These are phyloP conservation scores for Charaxes varanes DNA, from an alignment of 1,140 invertebrate genomes.

Conservation along the genomic window DNA sequence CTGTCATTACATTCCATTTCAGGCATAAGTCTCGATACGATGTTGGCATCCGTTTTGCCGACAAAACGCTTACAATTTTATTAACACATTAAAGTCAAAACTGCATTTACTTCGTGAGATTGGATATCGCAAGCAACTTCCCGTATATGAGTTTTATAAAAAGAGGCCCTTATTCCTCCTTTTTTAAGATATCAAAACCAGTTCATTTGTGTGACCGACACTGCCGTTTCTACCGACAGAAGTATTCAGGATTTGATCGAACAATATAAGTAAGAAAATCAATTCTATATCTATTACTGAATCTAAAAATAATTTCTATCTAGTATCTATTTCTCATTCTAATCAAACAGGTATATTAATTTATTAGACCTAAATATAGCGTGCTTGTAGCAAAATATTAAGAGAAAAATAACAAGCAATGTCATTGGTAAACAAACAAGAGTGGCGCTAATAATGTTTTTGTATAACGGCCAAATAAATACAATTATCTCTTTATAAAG, in stretches of 20 bases:
- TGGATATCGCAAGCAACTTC: slow-evolving; percentile 54
- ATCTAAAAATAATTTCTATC: no score
- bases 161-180: slow-evolving; percentile 42
- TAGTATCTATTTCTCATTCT: no score
- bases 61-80: slow-evolving; percentile 70
- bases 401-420: no score
- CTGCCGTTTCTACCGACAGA: slow-evolving; percentile 31
- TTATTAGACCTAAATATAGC: no score
- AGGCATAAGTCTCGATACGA: slow-evolving; percentile 1
- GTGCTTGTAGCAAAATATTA: no score
- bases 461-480: no score
- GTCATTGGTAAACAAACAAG: no score
- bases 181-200: slow-evolving; percentile 61
- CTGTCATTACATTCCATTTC: slow-evolving; percentile 4
- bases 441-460: no score
- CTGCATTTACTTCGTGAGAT: slow-evolving; percentile 65
- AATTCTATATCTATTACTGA: slow-evolving; percentile 8
- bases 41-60: slow-evolving; percentile 32
- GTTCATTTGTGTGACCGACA: slow-evolving; percentile 55
- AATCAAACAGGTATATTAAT: no score
- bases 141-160: slow-evolving; percentile 56
- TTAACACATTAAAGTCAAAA: slow-evolving; percentile 72
- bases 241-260: no score
- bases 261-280: no score
- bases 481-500: no score